Evolutionary conservation across 2,113 vertebrate species (phyloP), one percentile per base, ranked within the genome.

Genomic region (Polypterus bichir): DNA sequence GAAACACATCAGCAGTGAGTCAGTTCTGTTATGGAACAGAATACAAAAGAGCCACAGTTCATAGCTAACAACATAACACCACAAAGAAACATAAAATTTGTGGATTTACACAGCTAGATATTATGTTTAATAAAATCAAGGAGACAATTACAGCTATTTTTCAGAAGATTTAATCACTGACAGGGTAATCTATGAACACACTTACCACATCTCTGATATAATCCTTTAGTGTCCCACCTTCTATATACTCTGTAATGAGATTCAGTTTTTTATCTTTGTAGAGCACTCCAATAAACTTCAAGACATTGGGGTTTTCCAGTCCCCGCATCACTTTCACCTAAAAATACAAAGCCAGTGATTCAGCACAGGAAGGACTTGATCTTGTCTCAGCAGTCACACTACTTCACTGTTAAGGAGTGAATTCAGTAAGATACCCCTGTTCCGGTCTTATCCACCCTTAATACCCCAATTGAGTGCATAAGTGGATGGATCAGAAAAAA

Each of bases 301-400:
- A 78, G 60, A 98, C 94, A 0, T 96, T 91, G 58, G 93, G 90
- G 64, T 98, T 92, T 66, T 94, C 93, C 49, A 98, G 80, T 75
- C 90, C 85, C 49, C 94, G 87, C 95, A 98, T 98, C 46, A 98
- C 94, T 78, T 98, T 97, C 69, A 98, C 95, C 95, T 98, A 73
- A 27, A 27, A 27, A 4, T 3, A 66, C 55, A n/a, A 9, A 62
- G 1, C 47, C 62, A 57, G 10, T 27, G 27, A 27, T 27, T n/a
- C 3, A 55, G 44, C 57, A 63, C 51, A 59, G 53, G 5, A 4
- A 4, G 46, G 6, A 61, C 47, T n/a, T 46, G 11, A 61, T 45
- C 52, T 59, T 7, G 44, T 54, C 3, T 46, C 47, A 57, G 44
- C 58, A 48, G 48, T 58, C 45, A 3, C 4, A 52, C 47, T 49